Evolutionary conservation across 2,888 invertebrate species (phyloP), one percentile per base, ranked within the genome.

Genomic region (Drosophila rubida): DNA sequence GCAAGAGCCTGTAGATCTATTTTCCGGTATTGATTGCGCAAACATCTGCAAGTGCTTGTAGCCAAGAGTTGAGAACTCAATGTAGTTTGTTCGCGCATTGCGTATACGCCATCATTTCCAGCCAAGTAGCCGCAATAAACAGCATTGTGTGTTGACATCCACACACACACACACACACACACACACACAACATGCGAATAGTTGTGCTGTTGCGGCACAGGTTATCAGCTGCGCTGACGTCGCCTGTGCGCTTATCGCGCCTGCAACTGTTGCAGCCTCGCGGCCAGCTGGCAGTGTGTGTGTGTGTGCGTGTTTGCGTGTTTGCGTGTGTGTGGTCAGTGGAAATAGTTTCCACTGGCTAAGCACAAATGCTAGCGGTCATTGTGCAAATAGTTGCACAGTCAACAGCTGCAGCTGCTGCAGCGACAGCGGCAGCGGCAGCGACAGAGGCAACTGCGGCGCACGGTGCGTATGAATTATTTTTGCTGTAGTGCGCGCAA

Each of bases 391-490:
- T 59, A 58, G 57, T 50, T 54, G 68, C 48, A 46, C 58, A 55
- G 58, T 45, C 54, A 54, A 30, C 30, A 45, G 44, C 25, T n/a
- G 41, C 53, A 32, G 19, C 37, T 13, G 57, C 60, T 30, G 30
- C 57, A n/a, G 32, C 11, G 16, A 4, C 32, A 9, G 6, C n/a
- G 27, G 19, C 37, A 16, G 57, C 60, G 39, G 30, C 57, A n/a
- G 32, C 11, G 16, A 4, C 32, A 9, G 6, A 4, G 6, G 45
- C 42, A 45, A 22, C 41, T 51, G 13, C 9, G 57, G 22, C 55
- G 11, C 60, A 50, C 64, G 49, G 51, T 58, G 77, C 80, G 80
- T 61, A 72, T 77, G 80, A 68, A 49, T 54, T 57, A 80, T 76
- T 19, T 30, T 27, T 49, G n/a, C 19, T 41, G 32, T 35, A 22